Percentiles rank a stretch among this genome's conserved stretches.
These are phyloP conservation scores for Subanguina moxae DNA, from an alignment of 1,140 invertebrate species.

Conservation along the genomic window DNA sequence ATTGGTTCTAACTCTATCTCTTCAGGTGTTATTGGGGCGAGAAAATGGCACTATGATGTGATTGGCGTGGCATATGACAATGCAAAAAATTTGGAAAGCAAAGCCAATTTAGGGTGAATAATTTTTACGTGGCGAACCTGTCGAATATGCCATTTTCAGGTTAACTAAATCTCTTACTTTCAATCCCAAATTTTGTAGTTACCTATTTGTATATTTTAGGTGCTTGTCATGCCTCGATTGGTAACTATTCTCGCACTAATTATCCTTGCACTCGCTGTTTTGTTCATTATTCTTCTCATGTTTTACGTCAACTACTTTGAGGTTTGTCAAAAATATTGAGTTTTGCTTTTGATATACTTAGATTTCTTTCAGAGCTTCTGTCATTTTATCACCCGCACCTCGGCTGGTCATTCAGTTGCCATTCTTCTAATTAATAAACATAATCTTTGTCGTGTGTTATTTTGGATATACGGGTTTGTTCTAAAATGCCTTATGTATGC, in stretches of 20 bases:
- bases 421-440: conserved; percentile 44
- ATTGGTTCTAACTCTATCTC: conserved; percentile 50
- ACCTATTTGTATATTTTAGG: conserved; percentile 6
- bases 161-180: conserved; percentile 29
- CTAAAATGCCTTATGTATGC: not conserved
- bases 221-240: conserved; percentile 40
- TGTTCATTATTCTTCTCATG: conserved; percentile 55
- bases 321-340: conserved; percentile 19
- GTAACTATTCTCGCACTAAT: conserved; percentile 46
- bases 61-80: conserved; percentile 49
- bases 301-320: conserved; percentile 57
- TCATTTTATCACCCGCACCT: conserved; percentile 55
- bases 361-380: conserved; percentile 54
- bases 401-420: conserved; percentile 53
- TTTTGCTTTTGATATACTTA: not conserved
- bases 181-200: conserved; percentile 7
- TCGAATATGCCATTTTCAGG: conserved; percentile 15
- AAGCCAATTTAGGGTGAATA: conserved; percentile 35
- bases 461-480: not conserved
- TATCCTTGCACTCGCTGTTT: conserved; percentile 45
- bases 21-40: conserved; percentile 49
- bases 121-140: too few relatives aligned
- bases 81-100: conserved; percentile 43
- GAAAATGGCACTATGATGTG: conserved; percentile 58
- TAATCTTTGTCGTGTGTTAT: too few relatives aligned